Percentiles rank a stretch among this genome's conserved stretches.
Conservation (phyloP, 1,140 invertebrate species). For the Ceratoteleas bidentatus region DNA sequence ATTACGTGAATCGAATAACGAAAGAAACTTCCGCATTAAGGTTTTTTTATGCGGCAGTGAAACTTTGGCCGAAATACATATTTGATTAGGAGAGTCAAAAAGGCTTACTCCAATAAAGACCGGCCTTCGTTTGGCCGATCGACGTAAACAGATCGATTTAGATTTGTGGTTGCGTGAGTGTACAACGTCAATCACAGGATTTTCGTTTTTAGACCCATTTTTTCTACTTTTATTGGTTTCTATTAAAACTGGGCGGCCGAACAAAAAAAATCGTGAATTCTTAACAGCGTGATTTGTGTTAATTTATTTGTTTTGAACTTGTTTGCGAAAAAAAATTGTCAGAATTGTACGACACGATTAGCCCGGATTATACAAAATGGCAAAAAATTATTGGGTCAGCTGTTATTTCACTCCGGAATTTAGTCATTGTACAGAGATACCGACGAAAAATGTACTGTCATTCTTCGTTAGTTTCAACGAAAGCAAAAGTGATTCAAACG, state of each 20-base stretch:
- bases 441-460: conserved; percentile 30
- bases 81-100: conserved; percentile 22
- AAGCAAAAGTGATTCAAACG: conserved; percentile 32
- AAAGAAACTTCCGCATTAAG: conserved; percentile 14
- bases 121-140: conserved; percentile 23
- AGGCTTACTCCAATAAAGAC: conserved; percentile 10
- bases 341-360: conserved; percentile 18
- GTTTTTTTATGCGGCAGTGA: conserved; percentile 30
- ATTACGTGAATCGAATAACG: neutral
- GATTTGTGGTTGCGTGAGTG: too few species aligned
- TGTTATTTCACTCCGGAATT: conserved; percentile 16
- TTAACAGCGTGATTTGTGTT: too few species aligned
- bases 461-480: conserved; percentile 42
- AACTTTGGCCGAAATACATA: conserved; percentile 43
- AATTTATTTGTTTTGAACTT: too few species aligned
- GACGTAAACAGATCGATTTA: conserved; percentile 5
- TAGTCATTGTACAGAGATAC: conserved; percentile 12
- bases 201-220: too few species aligned
- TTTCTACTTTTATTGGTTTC: too few species aligned
- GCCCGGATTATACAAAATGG: neutral
- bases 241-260: too few species aligned
- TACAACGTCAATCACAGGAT: too few species aligned
- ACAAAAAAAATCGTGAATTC: too few species aligned
- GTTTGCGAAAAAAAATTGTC: neutral
- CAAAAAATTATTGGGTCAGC: conserved; percentile 28